Evolutionary conservation across 2,797 vertebrate species (phyloP).

Genomic region (Betta splendens): DNA sequence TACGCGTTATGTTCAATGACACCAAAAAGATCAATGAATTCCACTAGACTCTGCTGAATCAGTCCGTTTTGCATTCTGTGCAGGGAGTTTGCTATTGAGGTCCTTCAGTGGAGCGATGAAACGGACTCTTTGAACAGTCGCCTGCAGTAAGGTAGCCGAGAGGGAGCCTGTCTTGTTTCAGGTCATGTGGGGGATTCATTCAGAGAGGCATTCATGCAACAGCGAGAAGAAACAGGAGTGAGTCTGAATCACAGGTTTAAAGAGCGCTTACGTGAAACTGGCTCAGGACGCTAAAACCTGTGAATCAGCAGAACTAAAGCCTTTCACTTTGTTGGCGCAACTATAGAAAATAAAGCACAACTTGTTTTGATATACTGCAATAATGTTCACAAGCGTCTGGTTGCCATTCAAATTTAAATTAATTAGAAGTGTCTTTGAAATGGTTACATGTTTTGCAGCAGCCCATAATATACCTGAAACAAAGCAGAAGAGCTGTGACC

Average conservation of each 20-base stretch:
- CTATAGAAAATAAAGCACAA: background rate
- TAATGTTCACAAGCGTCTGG: background rate
- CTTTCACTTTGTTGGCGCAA: no score
- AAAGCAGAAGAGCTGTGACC: background rate
- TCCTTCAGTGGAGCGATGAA: conserved; percentile 38
- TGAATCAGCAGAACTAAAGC: background rate
- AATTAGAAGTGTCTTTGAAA: no score
- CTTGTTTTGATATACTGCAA: background rate
- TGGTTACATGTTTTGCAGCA: background rate
- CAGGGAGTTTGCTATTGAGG: conserved; percentile 26
- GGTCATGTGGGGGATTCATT: conserved; percentile 59
- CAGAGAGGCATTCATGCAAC: conserved; percentile 49
- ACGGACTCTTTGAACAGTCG: conserved; percentile 57
- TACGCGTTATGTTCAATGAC: no score
- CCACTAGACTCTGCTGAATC: conserved; percentile 25
- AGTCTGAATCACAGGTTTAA: conserved; percentile 52
- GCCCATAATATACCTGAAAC: background rate
- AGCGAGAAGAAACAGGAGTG: conserved; percentile 32
- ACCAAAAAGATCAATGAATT: background rate
- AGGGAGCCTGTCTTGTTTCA: conserved; percentile 36
- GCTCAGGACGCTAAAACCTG: conserved; percentile 17
- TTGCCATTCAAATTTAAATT: background rate
- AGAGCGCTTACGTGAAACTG: conserved; percentile 31
- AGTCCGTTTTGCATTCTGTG: conserved; percentile 37
- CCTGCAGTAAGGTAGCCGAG: conserved; percentile 33